Percentiles rank a stretch among this genome's conserved stretches.
Conservation (phyloP, 2,113 vertebrate species). For the Ctenomys sociabilis region DNA sequence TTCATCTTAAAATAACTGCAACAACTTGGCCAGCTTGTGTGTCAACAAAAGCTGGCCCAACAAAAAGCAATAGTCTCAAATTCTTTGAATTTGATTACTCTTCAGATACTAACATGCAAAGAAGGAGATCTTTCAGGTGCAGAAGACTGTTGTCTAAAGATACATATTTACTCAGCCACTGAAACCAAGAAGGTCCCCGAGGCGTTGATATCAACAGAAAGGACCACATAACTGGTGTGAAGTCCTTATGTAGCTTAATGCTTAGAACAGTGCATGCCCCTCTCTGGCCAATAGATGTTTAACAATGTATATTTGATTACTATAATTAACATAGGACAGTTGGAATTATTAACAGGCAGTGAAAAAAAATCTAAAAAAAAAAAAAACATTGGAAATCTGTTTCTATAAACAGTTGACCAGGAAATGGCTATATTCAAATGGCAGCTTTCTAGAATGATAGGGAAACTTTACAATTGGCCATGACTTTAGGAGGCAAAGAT, state of each 20-base stretch:
- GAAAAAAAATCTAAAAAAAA: background rate
- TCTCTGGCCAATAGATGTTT: background rate
- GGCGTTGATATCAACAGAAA: background rate
- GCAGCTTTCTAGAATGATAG: background rate
- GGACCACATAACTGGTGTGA: background rate
- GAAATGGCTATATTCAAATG: background rate
- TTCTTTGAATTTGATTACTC: background rate
- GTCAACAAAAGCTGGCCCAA: conserved; percentile 3
- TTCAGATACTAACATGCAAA: background rate
- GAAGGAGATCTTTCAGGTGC: background rate
- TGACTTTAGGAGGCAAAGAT: background rate
- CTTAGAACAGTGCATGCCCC: background rate
- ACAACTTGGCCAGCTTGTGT: background rate
- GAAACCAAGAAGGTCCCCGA: background rate
- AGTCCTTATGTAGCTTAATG: background rate
- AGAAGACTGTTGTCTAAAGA: background rate
- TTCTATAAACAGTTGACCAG: background rate
- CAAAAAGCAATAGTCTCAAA: background rate
- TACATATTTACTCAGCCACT: background rate
- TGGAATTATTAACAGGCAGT: background rate
- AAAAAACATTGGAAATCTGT: background rate
- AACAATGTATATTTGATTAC: background rate
- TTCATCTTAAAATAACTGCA: background rate
- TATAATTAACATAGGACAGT: background rate
- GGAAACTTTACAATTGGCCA: background rate